A percentile compares a stretch with the other conserved stretches of the same genome.
phyloP scores from a whole-genome alignment of 1,140 invertebrate species.

The Drosophila baimaii region DNA sequence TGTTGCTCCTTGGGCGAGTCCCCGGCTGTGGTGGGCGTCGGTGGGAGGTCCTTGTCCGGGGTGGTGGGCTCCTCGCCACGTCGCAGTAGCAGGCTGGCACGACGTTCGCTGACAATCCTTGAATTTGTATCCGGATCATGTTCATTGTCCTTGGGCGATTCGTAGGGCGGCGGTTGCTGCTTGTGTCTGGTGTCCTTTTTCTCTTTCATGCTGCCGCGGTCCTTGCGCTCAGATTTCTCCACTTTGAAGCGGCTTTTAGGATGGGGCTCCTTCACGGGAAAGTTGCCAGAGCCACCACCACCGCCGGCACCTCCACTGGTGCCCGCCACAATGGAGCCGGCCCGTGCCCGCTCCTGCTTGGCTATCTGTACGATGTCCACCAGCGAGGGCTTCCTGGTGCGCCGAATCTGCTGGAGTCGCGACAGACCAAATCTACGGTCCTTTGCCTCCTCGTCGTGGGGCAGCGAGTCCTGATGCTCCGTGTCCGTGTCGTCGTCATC shows the following conservation, averaged over 20 bases:
- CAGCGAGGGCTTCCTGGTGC: conserved; percentile 78
- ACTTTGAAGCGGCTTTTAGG: conserved; percentile 74
- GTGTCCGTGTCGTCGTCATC: conserved; percentile 87
- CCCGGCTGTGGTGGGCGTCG: conserved; percentile 23
- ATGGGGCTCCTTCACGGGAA: conserved; percentile 66
- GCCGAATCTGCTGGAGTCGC: conserved; percentile 76
- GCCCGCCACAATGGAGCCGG: conserved; percentile 62
- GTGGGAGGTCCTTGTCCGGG: conserved; percentile 21
- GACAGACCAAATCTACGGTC: conserved; percentile 71
- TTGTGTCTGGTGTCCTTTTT: conserved; percentile 58
- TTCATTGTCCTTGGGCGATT: conserved; percentile 59
- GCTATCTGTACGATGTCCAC: conserved; percentile 83
- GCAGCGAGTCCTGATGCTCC: conserved; percentile 88
- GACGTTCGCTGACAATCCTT: conserved; percentile 76
- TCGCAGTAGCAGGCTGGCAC: conserved; percentile 69
- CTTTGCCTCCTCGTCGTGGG: conserved; percentile 85
- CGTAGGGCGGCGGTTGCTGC: conserved; percentile 51
- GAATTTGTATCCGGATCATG: conserved; percentile 80
- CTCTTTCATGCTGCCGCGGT: conserved; percentile 57
- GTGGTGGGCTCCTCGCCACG: conserved; percentile 26
- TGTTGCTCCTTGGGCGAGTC: conserved; percentile 9
- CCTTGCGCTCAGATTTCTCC: conserved; percentile 61
- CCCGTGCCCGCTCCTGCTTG: conserved; percentile 73
- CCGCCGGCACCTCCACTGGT: conserved; percentile 16
- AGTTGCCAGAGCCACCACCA: conserved; percentile 32